phyloP scores from a whole-genome alignment of 2,797 vertebrate species.

The Gymnoscopelus microlampas region DNA sequence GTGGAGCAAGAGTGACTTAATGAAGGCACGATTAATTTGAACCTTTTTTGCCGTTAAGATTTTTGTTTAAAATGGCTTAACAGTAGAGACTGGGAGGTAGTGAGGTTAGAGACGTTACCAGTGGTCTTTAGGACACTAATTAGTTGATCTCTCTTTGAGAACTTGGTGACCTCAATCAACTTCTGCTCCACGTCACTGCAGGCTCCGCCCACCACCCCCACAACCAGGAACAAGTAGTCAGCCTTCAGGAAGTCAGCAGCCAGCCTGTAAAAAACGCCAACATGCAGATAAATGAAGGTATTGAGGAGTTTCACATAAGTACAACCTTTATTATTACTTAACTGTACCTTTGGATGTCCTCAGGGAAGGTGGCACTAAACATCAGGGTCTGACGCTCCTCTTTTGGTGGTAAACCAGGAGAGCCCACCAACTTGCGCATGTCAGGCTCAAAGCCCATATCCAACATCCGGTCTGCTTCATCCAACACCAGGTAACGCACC shows the following conservation, averaged over 20 bases:
- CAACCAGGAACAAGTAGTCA: constrained; percentile 92
- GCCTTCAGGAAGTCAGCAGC: constrained; percentile 88
- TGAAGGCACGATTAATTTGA: too few relatives aligned
- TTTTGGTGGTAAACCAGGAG: constrained; percentile 88
- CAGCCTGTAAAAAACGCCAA: constrained; percentile 73
- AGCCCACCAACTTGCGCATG: constrained; percentile 87
- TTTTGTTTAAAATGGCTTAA: too few relatives aligned
- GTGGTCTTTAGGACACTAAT: constrained; percentile 85
- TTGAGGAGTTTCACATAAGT: background rate
- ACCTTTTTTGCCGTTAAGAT: too few relatives aligned
- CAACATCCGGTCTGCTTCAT: constrained; percentile 97
- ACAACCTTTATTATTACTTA: rapidly evolving
- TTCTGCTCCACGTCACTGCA: constrained; percentile 92
- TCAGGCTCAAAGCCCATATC: constrained; percentile 95
- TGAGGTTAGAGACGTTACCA: constrained; percentile 72
- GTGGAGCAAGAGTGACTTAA: too few relatives aligned
- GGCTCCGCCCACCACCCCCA: constrained; percentile 91
- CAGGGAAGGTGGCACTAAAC: constrained; percentile 96
- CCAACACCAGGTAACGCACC: constrained; percentile 89
- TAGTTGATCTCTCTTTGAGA: constrained; percentile 88
- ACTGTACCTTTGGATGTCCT: constrained; percentile 89
- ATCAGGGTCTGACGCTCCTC: constrained; percentile 92
- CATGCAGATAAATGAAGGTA: background rate
- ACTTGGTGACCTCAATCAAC: constrained; percentile 85
- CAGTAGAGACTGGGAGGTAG: background rate